phyloP scores from a whole-genome alignment of 2,888 invertebrate genomes.

The Brassicogethes aeneus region DNA sequence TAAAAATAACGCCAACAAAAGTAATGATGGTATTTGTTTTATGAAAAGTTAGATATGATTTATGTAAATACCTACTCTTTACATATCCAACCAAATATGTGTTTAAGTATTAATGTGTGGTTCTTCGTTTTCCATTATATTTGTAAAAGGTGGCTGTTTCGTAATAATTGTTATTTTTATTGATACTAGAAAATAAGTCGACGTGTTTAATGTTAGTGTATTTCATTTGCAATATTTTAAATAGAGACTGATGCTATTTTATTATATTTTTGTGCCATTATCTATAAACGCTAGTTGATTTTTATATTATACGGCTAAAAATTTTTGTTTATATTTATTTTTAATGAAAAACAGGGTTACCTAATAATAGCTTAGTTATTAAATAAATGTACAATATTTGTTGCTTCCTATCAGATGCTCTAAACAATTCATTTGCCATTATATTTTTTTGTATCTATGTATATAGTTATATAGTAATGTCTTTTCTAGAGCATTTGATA shows the following conservation, averaged over 20 bases:
- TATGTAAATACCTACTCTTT: constrained; percentile 25
- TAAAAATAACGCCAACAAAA: not conserved
- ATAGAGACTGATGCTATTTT: constrained; percentile 17
- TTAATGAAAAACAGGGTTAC: constrained; percentile 31
- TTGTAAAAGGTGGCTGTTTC: constrained; percentile 35
- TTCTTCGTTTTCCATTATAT: constrained; percentile 26
- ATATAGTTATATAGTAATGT: not conserved
- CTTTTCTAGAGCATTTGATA: not conserved
- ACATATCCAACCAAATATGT: constrained; percentile 24
- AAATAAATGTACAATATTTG: not conserved
- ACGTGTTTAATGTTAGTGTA: constrained; percentile 8
- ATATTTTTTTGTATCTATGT: not conserved
- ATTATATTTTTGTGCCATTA: constrained; percentile 15
- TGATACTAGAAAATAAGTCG: constrained; percentile 11
- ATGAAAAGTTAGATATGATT: constrained; percentile 1
- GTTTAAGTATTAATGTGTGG: constrained; percentile 26
- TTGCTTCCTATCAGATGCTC: not conserved
- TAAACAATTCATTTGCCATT: not conserved
- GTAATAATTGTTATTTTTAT: constrained; percentile 33
- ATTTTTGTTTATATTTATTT: constrained; percentile 13
- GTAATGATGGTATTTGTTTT: not conserved
- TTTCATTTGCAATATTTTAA: constrained; percentile 1
- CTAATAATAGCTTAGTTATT: constrained; percentile 6
- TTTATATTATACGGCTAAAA: constrained; percentile 1
- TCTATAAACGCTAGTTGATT: too few relatives aligned